Conservation (phyloP, 2,888 invertebrate genomes). For the Heliconius sara region DNA sequence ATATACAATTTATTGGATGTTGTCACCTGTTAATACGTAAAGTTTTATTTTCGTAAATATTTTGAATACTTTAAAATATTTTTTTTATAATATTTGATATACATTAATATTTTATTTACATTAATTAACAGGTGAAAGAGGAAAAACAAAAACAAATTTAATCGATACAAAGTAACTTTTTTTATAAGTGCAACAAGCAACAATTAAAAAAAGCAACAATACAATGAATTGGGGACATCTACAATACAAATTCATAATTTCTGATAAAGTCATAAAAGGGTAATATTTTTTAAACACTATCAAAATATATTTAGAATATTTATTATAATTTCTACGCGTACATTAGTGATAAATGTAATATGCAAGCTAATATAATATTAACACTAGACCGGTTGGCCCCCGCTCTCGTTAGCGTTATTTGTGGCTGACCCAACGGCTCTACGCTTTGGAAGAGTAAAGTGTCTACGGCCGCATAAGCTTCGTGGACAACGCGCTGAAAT, state of each 20-base stretch:
- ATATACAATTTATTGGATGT: too few relatives aligned
- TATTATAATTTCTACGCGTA: constrained; percentile 27
- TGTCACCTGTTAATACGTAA: too few relatives aligned
- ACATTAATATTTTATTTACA: not conserved
- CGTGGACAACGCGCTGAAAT: constrained; percentile 73
- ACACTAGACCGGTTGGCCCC: constrained; percentile 27
- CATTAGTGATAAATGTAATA: constrained; percentile 24
- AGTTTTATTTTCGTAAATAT: not conserved
- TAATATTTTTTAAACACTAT: not conserved
- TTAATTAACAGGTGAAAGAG: not conserved
- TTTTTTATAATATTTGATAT: not conserved
- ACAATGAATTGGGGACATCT: not conserved
- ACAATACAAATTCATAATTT: not conserved
- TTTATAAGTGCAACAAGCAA: not conserved
- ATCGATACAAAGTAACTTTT: not conserved
- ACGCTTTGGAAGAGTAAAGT: constrained; percentile 67
- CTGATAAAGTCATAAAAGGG: not conserved
- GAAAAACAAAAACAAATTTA: constrained; percentile 11
- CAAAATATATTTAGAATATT: constrained; percentile 4
- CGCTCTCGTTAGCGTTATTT: constrained; percentile 50
- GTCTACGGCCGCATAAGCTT: constrained; percentile 75
- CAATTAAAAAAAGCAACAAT: not conserved
- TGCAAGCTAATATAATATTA: constrained; percentile 4
- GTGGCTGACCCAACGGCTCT: constrained; percentile 50
- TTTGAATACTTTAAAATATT: not conserved